A percentile compares a stretch with the other conserved stretches of the same genome.
Conservation (phyloP, 1,140 invertebrate genomes). For the Oreohelix idahoensis region DNA sequence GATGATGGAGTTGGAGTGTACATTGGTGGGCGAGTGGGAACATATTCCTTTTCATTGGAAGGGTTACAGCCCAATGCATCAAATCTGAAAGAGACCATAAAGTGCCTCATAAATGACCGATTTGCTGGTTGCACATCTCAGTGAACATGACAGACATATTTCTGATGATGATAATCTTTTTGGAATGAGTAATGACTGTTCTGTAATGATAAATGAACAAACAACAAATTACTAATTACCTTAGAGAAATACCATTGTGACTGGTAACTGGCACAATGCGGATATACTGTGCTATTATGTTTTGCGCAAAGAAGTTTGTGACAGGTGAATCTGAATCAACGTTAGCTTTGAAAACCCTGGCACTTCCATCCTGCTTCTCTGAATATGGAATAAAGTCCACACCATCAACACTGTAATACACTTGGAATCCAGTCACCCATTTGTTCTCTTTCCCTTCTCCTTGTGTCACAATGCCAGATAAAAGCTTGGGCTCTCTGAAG, state of each 20-base stretch:
- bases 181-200: too few species aligned
- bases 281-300: conserved; percentile 8
- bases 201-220: too few species aligned
- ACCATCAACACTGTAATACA: conserved; percentile 68
- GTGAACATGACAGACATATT: background rate
- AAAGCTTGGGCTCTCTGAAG: conserved; percentile 65
- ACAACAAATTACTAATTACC: background rate
- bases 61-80: conserved; percentile 20
- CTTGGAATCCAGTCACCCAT: conserved; percentile 67
- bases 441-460: conserved; percentile 48
- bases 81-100: conserved; percentile 3
- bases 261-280: conserved; percentile 15
- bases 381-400: conserved; percentile 51
- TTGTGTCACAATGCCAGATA: conserved; percentile 66
- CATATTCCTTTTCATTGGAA: background rate
- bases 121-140: background rate
- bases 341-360: conserved; percentile 53
- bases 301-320: conserved; percentile 50
- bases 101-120: too few species aligned
- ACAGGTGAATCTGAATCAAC: conserved; percentile 46
- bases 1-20: background rate
- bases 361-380: conserved; percentile 39
- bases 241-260: conserved; percentile 6
- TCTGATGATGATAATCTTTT: too few species aligned
- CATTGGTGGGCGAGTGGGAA: background rate